Evolutionary conservation across 2,797 vertebrate species (phyloP).

Genomic region (Paedocypris micromegethes): DNA sequence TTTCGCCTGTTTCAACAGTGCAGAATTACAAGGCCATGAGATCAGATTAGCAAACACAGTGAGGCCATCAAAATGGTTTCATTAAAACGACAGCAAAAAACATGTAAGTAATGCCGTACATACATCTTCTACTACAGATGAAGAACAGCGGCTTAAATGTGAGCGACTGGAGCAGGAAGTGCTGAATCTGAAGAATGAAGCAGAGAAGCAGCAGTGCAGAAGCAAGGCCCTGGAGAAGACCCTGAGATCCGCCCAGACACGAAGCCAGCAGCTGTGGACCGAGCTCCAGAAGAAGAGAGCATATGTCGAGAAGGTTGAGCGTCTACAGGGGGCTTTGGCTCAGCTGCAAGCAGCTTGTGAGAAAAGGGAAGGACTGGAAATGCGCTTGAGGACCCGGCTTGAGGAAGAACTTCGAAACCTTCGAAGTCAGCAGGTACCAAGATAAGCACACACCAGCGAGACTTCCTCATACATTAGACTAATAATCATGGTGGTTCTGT

Average conservation of each 20-base stretch:
- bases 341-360: conserved; percentile 95
- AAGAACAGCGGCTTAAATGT: conserved; percentile 77
- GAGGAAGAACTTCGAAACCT: conserved; percentile 92
- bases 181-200: conserved; percentile 69
- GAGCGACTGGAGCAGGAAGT: conserved; percentile 82
- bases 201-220: conserved; percentile 78
- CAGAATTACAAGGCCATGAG: background rate
- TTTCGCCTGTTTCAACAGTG: background rate
- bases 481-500: too few relatives aligned
- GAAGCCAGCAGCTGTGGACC: conserved; percentile 78
- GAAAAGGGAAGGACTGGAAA: conserved; percentile 90
- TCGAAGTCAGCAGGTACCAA: conserved; percentile 86
- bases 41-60: too few relatives aligned
- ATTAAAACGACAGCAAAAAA: background rate
- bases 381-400: conserved; percentile 84
- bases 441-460: background rate
- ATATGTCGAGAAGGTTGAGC: conserved; percentile 91
- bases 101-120: too few relatives aligned
- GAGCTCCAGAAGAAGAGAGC: conserved; percentile 88
- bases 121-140: conserved; percentile 57
- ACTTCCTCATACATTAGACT: too few relatives aligned
- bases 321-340: conserved; percentile 87
- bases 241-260: conserved; percentile 74
- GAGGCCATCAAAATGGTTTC: background rate
- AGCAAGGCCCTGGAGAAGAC: conserved; percentile 82